phyloP scores from a whole-genome alignment of 53 echinoderm and acorn worm genomes.

The Antedon mediterranea region DNA sequence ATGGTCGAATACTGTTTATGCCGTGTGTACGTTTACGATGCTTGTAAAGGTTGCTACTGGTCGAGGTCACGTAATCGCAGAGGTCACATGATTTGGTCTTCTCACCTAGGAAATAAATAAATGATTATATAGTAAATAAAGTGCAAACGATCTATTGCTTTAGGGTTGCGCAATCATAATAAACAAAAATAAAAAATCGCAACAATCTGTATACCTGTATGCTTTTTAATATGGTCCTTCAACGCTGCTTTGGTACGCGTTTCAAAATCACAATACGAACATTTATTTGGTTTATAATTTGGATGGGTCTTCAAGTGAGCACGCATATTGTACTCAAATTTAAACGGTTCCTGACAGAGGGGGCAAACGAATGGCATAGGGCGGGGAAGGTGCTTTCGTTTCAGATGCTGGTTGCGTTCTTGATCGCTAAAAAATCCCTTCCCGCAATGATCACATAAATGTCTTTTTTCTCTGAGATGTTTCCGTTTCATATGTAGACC shows the following conservation, averaged over 20 bases:
- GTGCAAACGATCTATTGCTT: too few relatives aligned
- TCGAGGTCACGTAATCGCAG: constrained; percentile 64
- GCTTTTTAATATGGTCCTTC: constrained; percentile 49
- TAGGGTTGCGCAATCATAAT: too few relatives aligned
- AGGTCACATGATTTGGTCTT: constrained; percentile 63
- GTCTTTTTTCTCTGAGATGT: constrained; percentile 44
- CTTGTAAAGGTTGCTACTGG: constrained; percentile 72
- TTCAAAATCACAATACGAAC: constrained; percentile 57
- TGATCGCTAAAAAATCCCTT: constrained; percentile 73
- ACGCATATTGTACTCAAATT: constrained; percentile 56
- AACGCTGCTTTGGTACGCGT: constrained; percentile 49
- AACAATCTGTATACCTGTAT: constrained; percentile 48
- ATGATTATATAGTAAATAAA: too few relatives aligned
- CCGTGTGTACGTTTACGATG: constrained; percentile 69
- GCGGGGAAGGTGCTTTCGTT: constrained; percentile 49
- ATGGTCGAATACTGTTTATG: constrained; percentile 17
- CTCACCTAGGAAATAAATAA: constrained; percentile 40
- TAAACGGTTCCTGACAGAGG: constrained; percentile 49
- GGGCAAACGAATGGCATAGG: constrained; percentile 60
- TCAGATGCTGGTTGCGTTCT: constrained; percentile 47
- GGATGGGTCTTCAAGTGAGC: constrained; percentile 74
- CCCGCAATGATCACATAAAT: constrained; percentile 62
- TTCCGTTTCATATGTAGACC: constrained; percentile 64
- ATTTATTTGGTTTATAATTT: constrained; percentile 63
- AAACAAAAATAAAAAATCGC: neutral